A percentile compares a stretch with the other conserved stretches of the same genome.
These are phyloP conservation scores for Pristionchus exspectatus DNA, from an alignment of 2,888 invertebrate genomes.

Conservation along the genomic window DNA sequence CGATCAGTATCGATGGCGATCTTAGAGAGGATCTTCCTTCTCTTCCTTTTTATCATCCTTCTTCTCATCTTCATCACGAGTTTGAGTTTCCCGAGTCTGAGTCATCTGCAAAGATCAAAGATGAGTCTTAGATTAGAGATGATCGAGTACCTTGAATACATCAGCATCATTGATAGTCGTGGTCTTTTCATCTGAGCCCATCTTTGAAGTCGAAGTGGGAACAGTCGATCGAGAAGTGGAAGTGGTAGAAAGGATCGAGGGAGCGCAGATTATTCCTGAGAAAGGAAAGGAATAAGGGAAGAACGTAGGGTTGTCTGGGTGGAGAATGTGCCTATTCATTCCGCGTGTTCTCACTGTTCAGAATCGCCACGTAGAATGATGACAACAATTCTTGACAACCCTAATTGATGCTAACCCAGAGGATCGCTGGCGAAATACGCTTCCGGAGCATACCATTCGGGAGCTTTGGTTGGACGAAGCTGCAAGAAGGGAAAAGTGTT, in stretches of 20 bases:
- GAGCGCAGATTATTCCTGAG: background rate
- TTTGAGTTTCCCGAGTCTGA: background rate
- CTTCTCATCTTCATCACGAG: background rate
- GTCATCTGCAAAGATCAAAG: conserved; percentile 21
- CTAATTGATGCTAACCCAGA: background rate
- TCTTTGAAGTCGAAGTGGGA: background rate
- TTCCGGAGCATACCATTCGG: conserved; percentile 3
- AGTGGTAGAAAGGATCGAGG: background rate
- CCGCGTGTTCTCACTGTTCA: too few species aligned
- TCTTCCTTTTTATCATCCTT: background rate
- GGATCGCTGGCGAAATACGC: conserved; percentile 9
- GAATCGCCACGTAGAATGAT: too few species aligned
- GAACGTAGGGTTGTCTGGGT: background rate
- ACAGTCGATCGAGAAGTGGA: background rate
- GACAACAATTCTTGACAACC: too few species aligned
- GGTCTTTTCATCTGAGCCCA: background rate
- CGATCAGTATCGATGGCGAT: background rate
- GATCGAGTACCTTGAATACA: background rate
- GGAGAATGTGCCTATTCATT: too few species aligned
- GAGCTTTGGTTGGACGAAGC: background rate
- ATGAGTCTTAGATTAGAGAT: background rate
- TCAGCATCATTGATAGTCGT: conserved; percentile 2
- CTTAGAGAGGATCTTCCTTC: background rate
- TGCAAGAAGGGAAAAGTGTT: background rate
- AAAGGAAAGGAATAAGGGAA: background rate